Percentiles rank a stretch among this genome's conserved stretches.
phyloP scores from a whole-genome alignment of 1,140 invertebrate species.

The Charaxes varanes region DNA sequence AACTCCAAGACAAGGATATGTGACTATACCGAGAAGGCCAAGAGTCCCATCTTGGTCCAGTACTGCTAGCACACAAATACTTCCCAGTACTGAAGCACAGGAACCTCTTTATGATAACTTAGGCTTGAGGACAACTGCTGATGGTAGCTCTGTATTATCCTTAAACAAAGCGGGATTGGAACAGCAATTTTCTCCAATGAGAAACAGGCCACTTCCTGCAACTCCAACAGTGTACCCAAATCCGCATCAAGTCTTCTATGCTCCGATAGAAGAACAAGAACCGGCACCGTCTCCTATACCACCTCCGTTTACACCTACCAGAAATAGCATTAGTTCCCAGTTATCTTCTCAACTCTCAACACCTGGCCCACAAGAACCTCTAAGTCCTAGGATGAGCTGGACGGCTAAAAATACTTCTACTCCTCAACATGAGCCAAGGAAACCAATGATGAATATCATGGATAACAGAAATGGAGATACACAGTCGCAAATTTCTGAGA shows the following conservation, averaged over 20 bases:
- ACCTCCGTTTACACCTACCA: constrained; percentile 39
- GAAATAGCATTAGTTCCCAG: constrained; percentile 56
- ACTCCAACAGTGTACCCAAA: constrained; percentile 67
- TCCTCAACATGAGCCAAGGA: constrained; percentile 55
- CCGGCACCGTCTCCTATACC: constrained; percentile 61
- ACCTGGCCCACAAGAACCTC: constrained; percentile 57
- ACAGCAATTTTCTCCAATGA: constrained; percentile 74
- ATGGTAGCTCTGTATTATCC: constrained; percentile 86
- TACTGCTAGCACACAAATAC: constrained; percentile 74
- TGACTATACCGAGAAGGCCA: constrained; percentile 88
- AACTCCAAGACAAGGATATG: constrained; percentile 84
- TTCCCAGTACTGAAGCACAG: constrained; percentile 74
- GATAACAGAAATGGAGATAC: constrained; percentile 39
- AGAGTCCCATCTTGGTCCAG: constrained; percentile 88
- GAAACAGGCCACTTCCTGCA: constrained; percentile 76
- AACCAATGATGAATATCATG: constrained; percentile 36
- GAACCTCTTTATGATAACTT: constrained; percentile 91
- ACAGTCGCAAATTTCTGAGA: constrained; percentile 41
- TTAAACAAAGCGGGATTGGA: constrained; percentile 78
- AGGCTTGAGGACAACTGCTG: constrained; percentile 87
- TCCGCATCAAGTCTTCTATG: constrained; percentile 69
- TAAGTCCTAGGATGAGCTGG: constrained; percentile 63
- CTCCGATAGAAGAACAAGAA: constrained; percentile 80
- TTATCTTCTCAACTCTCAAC: constrained; percentile 47
- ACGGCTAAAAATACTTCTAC: constrained; percentile 69